These are phyloP conservation scores for Rhodophaea formosa DNA, from an alignment of 2,888 invertebrate genomes.

Conservation along the genomic window DNA sequence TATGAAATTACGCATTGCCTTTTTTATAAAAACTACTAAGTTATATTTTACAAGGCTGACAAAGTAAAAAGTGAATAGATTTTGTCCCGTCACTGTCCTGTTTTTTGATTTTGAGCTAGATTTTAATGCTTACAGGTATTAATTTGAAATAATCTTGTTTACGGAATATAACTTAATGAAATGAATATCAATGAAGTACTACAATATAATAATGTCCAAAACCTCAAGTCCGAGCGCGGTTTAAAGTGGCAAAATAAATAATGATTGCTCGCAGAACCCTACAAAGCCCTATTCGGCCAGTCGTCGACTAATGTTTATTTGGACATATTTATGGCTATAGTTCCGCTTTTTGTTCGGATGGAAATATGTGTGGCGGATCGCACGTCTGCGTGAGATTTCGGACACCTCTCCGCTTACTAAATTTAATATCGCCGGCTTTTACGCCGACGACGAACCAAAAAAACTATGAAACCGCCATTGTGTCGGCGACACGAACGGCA, in stretches of 20 bases:
- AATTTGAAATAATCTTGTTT: not conserved
- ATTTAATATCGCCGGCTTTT: slow-evolving; percentile 79
- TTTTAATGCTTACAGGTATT: not conserved
- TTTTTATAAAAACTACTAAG: no score
- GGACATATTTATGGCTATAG: slow-evolving; percentile 82
- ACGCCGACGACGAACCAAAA: slow-evolving; percentile 68
- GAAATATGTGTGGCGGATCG: slow-evolving; percentile 83
- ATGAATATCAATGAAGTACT: not conserved
- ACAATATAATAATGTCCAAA: not conserved
- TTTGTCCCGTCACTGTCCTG: not conserved
- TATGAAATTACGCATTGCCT: no score
- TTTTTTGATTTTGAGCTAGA: not conserved
- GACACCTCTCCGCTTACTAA: slow-evolving; percentile 81
- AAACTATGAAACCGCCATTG: slow-evolving; percentile 78
- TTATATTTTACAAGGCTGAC: no score
- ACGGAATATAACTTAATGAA: not conserved
- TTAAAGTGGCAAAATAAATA: slow-evolving; percentile 34
- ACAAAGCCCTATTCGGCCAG: slow-evolving; percentile 59
- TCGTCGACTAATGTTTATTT: slow-evolving; percentile 78
- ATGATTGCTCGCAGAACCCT: slow-evolving; percentile 57
- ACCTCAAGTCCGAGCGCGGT: not conserved
- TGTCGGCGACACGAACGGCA: slow-evolving; percentile 78
- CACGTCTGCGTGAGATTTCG: slow-evolving; percentile 81
- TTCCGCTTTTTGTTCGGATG: slow-evolving; percentile 80
- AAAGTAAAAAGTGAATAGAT: no score